A percentile compares a stretch with the other conserved stretches of the same genome.
phyloP scores from a whole-genome alignment of 2,888 invertebrate genomes.

The Arge pagana region DNA sequence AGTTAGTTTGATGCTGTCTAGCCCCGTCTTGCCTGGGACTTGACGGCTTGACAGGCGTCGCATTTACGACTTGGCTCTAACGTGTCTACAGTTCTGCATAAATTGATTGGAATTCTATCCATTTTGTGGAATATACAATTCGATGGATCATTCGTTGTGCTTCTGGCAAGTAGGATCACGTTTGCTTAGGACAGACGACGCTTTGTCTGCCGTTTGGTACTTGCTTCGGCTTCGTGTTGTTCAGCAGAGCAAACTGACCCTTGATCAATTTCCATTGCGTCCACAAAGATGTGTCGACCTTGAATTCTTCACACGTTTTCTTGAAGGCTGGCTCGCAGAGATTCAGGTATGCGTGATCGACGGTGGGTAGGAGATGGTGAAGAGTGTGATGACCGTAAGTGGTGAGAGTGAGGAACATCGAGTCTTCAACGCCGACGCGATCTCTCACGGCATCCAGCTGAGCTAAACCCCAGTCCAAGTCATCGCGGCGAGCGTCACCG shows the following conservation, averaged over 20 bases:
- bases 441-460: constrained; percentile 78
- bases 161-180: too few species aligned
- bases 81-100: too few species aligned
- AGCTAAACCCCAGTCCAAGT: constrained; percentile 77
- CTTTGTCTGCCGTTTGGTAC: constrained; percentile 7
- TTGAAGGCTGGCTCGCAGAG: constrained; percentile 69
- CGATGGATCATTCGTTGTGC: too few species aligned
- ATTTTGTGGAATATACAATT: too few species aligned
- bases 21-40: too few species aligned
- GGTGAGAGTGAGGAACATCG: constrained; percentile 70
- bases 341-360: constrained; percentile 75
- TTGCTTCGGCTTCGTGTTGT: constrained; percentile 56
- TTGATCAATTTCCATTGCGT: constrained; percentile 66
- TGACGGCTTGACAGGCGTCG: too few species aligned
- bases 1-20: too few species aligned
- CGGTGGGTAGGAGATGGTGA: constrained; percentile 80
- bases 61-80: too few species aligned
- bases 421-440: constrained; percentile 69
- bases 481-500: constrained; percentile 68
- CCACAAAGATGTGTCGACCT: constrained; percentile 54
- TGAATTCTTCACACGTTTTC: constrained; percentile 70
- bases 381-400: constrained; percentile 79
- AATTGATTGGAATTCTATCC: too few species aligned
- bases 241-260: constrained; percentile 70
- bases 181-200: too few species aligned